Base-by-base conservation (phyloP, 2,797 vertebrate genomes). In the Merluccius polli region DNA sequence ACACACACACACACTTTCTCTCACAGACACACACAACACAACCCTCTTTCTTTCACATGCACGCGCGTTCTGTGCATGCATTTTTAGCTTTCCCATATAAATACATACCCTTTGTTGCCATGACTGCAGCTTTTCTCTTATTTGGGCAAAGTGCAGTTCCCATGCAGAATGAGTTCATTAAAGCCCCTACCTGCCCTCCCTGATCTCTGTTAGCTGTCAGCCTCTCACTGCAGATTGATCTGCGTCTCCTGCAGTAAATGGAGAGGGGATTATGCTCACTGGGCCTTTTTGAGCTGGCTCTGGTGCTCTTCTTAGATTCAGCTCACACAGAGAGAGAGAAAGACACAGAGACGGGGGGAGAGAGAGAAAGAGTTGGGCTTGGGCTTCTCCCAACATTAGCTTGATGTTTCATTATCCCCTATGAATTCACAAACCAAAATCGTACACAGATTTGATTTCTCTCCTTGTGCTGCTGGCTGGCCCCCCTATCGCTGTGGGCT, bases 101-200 rank as follows among this genome's bases (percentile, higher is more conserved):
- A 87, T 86, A 89, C 86, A 87, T 86, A 87, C 80, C 87, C 78
- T 88, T 91, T 90, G 90, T 93, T 92, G 88, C 91, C 90, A 91
- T 92, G 91, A 87, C 89, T 89, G 90, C 90, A 27, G 82, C 74
- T 75, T 82, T 81, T 78, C 81, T 86, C 84, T 84, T 87, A 84
- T 84, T 86, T 84, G 73, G 80, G 76, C 76, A 80, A 15, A 41
- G 80, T 79, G 79, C 73, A 76, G 84, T 85, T 84, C 80, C 84
- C 79, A 82, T 86, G 78, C 82, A 87, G 87, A 85, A 77, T 78
- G 77, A 82, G 81, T 87, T 91, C 81, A 89, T 90, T 90, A 89
- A 87, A 88, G 84, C 81, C 65, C 63, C 1, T 84, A 89, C 89
- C 85, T 88, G 82, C 78, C 82, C 83, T 77, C 82, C 68, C 38